A percentile compares a stretch with the other conserved stretches of the same genome.
Evolutionary conservation across 1,140 invertebrate species (phyloP).

Genomic region (Brachionus paranguensis): DNA sequence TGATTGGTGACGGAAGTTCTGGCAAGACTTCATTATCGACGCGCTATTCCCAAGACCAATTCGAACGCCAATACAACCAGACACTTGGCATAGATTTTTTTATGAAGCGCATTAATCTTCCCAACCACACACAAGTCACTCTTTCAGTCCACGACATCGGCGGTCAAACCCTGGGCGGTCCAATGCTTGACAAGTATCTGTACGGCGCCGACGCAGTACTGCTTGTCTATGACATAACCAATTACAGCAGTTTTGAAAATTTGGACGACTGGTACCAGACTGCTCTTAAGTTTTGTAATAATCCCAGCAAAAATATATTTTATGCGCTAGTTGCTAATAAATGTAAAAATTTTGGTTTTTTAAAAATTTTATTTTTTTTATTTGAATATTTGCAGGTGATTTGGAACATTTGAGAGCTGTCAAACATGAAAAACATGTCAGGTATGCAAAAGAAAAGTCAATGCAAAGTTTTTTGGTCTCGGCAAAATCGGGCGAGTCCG

Average conservation of each 20-base stretch:
- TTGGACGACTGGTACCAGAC: slow-evolving; percentile 67
- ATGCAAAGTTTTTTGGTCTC: slow-evolving; percentile 71
- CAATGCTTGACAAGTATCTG: slow-evolving; percentile 77
- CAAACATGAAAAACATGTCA: slow-evolving; percentile 69
- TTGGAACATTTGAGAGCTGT: slow-evolving; percentile 77
- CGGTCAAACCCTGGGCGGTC: slow-evolving; percentile 66
- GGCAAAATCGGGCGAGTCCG: slow-evolving; percentile 79
- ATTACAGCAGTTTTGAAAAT: slow-evolving; percentile 70
- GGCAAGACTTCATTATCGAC: slow-evolving; percentile 71
- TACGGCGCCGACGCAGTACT: slow-evolving; percentile 72
- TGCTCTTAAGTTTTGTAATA: slow-evolving; percentile 61
- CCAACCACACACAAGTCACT: slow-evolving; percentile 61
- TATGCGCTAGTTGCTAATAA: slow-evolving; percentile 78
- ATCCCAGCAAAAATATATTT: slow-evolving; percentile 60
- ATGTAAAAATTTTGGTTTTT: slow-evolving; percentile 57
- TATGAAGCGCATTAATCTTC: slow-evolving; percentile 65
- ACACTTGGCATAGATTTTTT: slow-evolving; percentile 77
- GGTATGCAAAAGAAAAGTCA: slow-evolving; percentile 69
- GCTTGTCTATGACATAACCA: slow-evolving; percentile 79
- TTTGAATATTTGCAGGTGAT: slow-evolving; percentile 60
- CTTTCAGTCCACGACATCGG: slow-evolving; percentile 78
- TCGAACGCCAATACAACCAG: slow-evolving; percentile 65
- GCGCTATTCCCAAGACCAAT: slow-evolving; percentile 69
- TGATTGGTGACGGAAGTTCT: slow-evolving; percentile 70
- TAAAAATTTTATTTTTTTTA: background rate